phyloP scores from a whole-genome alignment of 2,113 vertebrate genomes.

The Chamaetylas fuelleborni region DNA sequence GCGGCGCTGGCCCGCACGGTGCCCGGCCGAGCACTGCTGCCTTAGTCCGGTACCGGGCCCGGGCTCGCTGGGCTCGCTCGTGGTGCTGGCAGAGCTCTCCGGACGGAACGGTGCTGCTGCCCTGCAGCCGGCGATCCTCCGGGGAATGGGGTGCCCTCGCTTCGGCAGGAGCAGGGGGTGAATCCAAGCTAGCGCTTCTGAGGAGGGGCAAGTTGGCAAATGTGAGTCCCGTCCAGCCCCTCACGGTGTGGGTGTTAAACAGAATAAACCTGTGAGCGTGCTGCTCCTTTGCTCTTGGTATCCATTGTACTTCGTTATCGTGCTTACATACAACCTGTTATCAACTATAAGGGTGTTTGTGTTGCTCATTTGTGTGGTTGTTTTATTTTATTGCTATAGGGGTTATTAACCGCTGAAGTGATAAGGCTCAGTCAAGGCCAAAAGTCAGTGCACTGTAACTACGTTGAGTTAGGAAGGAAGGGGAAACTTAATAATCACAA shows the following conservation, averaged over 20 bases:
- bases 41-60: not conserved
- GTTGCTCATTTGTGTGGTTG: not conserved
- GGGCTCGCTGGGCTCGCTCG: rapidly evolving
- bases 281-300: not conserved
- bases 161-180: rapidly evolving
- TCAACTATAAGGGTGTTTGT: not conserved
- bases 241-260: rapidly evolving
- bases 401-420: not conserved
- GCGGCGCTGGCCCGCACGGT: not conserved
- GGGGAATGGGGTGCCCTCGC: rapidly evolving
- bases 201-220: rapidly evolving
- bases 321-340: not conserved
- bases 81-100: not conserved
- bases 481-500: not conserved
- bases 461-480: not conserved
- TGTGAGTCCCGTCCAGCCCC: too few relatives aligned
- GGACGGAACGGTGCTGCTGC: not conserved
- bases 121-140: not conserved
- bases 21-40: not conserved
- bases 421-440: not conserved
- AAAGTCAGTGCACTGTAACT: too few relatives aligned
- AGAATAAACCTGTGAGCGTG: not conserved
- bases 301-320: not conserved
- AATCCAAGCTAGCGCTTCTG: rapidly evolving
- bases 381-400: not conserved